phyloP scores from a whole-genome alignment of 2,113 vertebrate species.

The Albula goreensis region DNA sequence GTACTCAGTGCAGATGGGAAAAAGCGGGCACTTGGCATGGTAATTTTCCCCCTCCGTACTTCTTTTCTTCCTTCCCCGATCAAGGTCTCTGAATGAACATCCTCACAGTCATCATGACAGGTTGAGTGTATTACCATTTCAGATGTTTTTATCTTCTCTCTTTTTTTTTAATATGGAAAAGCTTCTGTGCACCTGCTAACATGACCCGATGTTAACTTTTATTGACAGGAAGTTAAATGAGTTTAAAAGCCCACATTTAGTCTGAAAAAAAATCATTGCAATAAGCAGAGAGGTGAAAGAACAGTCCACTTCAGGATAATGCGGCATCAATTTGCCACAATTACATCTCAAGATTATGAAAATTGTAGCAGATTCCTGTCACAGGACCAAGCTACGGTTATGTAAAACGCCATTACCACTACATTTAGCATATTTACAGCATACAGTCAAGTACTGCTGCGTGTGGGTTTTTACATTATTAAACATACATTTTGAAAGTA shows the following conservation, averaged over 20 bases:
- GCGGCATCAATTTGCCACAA: conserved; percentile 22
- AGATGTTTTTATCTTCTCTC: conserved; percentile 16
- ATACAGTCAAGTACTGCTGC: not conserved
- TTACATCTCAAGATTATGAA: conserved; percentile 28
- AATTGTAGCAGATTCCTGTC: conserved; percentile 25
- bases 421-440: conserved; percentile 15
- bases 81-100: conserved; percentile 57
- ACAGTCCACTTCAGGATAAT: conserved; percentile 20
- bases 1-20: conserved; percentile 69
- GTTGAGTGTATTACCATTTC: conserved; percentile 51
- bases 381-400: conserved; percentile 9
- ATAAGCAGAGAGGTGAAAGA: conserved; percentile 29
- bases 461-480: conserved; percentile 22
- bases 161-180: conserved; percentile 38
- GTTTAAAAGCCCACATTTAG: conserved; percentile 34
- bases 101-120: conserved; percentile 47
- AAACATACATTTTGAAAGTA: conserved; percentile 8
- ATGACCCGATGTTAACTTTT: conserved; percentile 29
- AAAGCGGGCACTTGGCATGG: conserved; percentile 20
- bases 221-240: conserved; percentile 34
- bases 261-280: conserved; percentile 18
- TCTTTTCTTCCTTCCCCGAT: conserved; percentile 61
- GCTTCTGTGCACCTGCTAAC: conserved; percentile 29
- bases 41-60: conserved; percentile 65
- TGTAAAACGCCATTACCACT: conserved; percentile 22